Evolutionary conservation across 2,888 invertebrate species (phyloP).

Genomic region (Erebia ligea): DNA sequence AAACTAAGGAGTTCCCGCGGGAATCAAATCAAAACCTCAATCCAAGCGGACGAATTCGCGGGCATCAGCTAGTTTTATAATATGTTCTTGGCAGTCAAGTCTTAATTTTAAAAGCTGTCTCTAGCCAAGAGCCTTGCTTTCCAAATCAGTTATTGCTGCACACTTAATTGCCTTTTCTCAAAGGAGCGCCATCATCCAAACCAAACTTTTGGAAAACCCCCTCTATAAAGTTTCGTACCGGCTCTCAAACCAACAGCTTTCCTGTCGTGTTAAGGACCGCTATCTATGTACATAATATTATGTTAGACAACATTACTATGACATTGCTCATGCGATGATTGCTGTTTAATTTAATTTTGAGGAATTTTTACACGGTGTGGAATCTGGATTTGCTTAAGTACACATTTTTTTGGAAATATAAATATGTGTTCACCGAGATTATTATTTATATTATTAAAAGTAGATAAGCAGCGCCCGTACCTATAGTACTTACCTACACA

Average conservation of each 20-base stretch:
- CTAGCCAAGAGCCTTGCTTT: background rate
- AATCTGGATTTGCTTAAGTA: slow-evolving; percentile 19
- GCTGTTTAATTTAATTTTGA: slow-evolving; percentile 30
- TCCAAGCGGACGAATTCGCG: no score
- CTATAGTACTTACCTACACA: background rate
- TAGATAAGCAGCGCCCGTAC: background rate
- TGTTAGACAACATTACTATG: slow-evolving; percentile 45
- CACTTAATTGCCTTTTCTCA: background rate
- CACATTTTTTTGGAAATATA: background rate
- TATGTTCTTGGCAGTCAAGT: no score
- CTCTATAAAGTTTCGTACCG: background rate
- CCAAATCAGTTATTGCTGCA: background rate
- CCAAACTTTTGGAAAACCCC: background rate
- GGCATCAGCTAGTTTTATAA: no score
- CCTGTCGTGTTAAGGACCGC: slow-evolving; percentile 53
- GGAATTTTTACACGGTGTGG: slow-evolving; percentile 15
- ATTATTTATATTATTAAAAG: background rate
- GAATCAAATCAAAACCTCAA: no score
- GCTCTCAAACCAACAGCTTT: slow-evolving; percentile 41
- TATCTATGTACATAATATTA: slow-evolving; percentile 43
- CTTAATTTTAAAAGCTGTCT: no score
- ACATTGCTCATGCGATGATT: slow-evolving; percentile 21
- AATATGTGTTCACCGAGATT: slow-evolving; percentile 1
- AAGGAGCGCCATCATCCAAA: background rate
- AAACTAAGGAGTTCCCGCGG: no score